phyloP scores from a whole-genome alignment of 2,888 invertebrate genomes.

The Diogma glabrata region DNA sequence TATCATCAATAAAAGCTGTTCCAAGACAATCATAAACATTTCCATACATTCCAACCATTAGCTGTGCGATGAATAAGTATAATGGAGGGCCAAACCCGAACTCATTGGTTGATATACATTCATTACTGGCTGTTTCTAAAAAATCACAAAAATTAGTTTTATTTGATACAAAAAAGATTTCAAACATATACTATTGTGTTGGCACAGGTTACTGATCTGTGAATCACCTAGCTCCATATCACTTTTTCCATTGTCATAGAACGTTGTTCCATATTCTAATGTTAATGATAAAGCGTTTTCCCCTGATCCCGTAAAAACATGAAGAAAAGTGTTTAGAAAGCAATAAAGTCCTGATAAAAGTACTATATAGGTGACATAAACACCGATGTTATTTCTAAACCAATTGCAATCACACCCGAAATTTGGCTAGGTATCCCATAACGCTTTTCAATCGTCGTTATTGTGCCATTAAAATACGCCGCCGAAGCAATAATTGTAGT shows the following conservation, averaged over 20 bases:
- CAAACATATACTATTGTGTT: constrained; percentile 17
- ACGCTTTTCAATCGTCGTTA: constrained; percentile 36
- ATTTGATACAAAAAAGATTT: not conserved
- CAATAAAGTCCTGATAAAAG: constrained; percentile 28
- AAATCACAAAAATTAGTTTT: not conserved
- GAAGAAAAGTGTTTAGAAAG: constrained; percentile 46
- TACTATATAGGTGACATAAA: constrained; percentile 41
- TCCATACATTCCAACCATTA: not conserved
- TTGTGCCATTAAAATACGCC: constrained; percentile 48
- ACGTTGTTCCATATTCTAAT: constrained; percentile 33
- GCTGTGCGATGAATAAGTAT: not conserved
- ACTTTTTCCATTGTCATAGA: not conserved
- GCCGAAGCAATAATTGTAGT: constrained; percentile 47
- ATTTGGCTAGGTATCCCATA: constrained; percentile 51
- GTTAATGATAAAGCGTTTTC: constrained; percentile 44
- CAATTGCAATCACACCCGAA: constrained; percentile 49
- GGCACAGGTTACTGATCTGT: constrained; percentile 39
- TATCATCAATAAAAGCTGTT: constrained; percentile 1
- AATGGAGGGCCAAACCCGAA: not conserved
- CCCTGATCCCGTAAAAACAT: constrained; percentile 48
- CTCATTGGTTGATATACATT: not conserved
- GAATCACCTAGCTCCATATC: too few species aligned
- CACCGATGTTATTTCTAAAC: constrained; percentile 52
- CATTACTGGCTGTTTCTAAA: too few species aligned
- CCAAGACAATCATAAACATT: constrained; percentile 14